phyloP scores from a whole-genome alignment of 2,888 invertebrate genomes.

The Desoria tigrina region DNA sequence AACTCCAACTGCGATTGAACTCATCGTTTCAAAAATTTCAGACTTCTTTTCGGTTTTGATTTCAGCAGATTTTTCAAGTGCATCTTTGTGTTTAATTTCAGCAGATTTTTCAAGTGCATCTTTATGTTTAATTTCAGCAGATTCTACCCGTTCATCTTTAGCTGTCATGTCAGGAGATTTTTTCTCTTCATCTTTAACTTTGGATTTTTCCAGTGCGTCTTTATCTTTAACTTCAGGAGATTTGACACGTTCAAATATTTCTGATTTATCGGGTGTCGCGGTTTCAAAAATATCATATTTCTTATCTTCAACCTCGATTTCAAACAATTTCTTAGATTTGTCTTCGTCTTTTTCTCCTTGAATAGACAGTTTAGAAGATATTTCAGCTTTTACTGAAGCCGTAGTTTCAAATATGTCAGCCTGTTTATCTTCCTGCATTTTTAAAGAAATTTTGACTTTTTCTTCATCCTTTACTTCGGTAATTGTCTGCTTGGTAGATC shows the following conservation, averaged over 20 bases:
- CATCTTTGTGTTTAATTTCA: background rate
- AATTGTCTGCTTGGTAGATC: too few relatives aligned
- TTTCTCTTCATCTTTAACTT: background rate
- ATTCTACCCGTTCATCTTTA: too few relatives aligned
- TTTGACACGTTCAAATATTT: constrained; percentile 17
- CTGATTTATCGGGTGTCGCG: constrained; percentile 20
- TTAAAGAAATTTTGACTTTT: too few relatives aligned
- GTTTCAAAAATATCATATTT: constrained; percentile 15
- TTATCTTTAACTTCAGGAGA: too few relatives aligned
- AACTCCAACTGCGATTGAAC: constrained; percentile 4
- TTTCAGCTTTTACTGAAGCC: background rate
- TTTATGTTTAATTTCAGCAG: background rate
- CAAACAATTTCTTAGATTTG: too few relatives aligned
- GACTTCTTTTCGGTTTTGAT: background rate
- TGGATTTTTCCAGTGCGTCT: too few relatives aligned
- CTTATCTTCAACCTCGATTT: constrained; percentile 10
- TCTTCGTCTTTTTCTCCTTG: background rate
- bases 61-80: background rate
- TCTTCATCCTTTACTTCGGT: too few relatives aligned
- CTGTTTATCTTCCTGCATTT: background rate
- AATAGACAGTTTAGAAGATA: background rate
- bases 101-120: background rate
- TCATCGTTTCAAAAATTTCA: constrained; percentile 13
- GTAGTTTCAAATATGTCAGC: background rate
- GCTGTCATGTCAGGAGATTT: background rate